Percentiles rank a stretch among this genome's conserved stretches.
These are phyloP conservation scores for Zoanthus solanderi DNA, from an alignment of 92 coral and sea anemone species.

Conservation along the genomic window DNA sequence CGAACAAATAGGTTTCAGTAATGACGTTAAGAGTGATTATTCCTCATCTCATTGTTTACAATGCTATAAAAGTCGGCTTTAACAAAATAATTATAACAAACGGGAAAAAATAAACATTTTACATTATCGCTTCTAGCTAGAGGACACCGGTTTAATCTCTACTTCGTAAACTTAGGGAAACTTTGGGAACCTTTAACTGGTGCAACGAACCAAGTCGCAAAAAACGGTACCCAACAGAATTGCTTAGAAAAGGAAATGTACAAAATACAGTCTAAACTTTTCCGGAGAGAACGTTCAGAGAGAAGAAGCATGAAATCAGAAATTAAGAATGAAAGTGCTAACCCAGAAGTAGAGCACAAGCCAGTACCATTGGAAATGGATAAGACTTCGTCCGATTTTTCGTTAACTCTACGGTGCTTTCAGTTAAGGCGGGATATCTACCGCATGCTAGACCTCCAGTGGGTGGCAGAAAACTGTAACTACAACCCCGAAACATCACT, in stretches of 20 bases:
- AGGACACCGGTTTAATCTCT: no score
- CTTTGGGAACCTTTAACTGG: no score
- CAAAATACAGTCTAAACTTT: not conserved
- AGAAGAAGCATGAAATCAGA: not conserved
- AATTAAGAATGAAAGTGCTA: not conserved
- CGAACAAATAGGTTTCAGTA: no score
- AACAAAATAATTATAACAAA: no score
- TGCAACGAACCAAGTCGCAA: no score
- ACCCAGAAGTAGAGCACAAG: not conserved
- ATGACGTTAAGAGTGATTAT: no score
- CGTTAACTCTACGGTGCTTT: not conserved
- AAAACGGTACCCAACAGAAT: not conserved
- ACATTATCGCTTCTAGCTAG: no score
- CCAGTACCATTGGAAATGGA: not conserved
- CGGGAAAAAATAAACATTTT: no score
- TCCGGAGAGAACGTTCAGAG: not conserved
- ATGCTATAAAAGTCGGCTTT: no score
- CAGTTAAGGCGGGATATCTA: not conserved
- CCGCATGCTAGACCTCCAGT: not conserved
- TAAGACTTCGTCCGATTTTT: not conserved
- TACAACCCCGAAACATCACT: not conserved
- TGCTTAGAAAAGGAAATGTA: not conserved
- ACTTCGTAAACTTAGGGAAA: no score
- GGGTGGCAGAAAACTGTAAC: not conserved
- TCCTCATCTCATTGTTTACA: no score